Evolutionary conservation across 2,888 invertebrate genomes (phyloP).

Genomic region (Idaea straminata): DNA sequence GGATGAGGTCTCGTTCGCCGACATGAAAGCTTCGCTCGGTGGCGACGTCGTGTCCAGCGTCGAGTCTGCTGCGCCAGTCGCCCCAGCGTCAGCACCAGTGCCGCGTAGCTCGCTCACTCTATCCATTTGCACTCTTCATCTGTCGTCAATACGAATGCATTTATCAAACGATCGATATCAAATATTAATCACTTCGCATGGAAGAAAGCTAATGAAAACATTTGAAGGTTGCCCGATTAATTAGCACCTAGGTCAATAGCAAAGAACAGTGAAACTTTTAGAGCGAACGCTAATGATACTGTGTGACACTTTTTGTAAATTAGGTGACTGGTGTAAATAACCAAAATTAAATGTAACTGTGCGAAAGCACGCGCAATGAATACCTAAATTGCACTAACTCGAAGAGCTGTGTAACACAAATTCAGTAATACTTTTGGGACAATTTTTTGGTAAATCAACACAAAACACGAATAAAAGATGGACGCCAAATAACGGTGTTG

Average conservation of each 20-base stretch:
- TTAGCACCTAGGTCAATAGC: constrained; percentile 75
- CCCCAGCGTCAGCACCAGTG: constrained; percentile 56
- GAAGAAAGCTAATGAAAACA: constrained; percentile 57
- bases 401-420: neutral
- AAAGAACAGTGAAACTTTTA: constrained; percentile 73
- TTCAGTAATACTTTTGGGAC: constrained; percentile 40
- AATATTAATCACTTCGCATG: constrained; percentile 34
- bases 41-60: constrained; percentile 63
- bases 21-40: constrained; percentile 65
- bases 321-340: neutral
- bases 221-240: constrained; percentile 63
- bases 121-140: constrained; percentile 77
- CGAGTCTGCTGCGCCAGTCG: constrained; percentile 38
- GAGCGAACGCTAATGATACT: constrained; percentile 70
- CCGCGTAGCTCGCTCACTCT: constrained; percentile 69
- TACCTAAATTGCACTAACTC: neutral
- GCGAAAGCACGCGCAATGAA: neutral
- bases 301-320: constrained; percentile 57
- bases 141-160: constrained; percentile 52
- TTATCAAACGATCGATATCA: constrained; percentile 26
- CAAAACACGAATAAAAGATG: constrained; percentile 78
- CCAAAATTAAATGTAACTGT: neutral
- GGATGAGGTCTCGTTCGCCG: constrained; percentile 68
- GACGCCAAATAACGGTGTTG: constrained; percentile 76
- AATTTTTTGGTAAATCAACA: constrained; percentile 66